phyloP scores from a whole-genome alignment of 2,797 vertebrate species.

The Poeciliopsis gracilis region DNA sequence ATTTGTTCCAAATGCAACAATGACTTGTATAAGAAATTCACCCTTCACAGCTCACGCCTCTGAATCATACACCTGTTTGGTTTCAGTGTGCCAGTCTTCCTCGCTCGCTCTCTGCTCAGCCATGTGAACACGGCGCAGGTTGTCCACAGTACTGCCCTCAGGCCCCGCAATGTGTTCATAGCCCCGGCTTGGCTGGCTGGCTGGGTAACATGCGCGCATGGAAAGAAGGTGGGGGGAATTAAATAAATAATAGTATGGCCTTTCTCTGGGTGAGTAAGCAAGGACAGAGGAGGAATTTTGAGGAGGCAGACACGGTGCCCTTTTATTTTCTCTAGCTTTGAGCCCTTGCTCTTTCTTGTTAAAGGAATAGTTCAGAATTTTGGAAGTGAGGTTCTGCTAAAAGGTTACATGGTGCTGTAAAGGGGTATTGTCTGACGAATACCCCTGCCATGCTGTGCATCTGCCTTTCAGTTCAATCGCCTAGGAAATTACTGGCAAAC shows the following conservation, averaged over 20 bases:
- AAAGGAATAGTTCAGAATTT: constrained; percentile 17
- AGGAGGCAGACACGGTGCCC: constrained; percentile 64
- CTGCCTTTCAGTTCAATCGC: background rate
- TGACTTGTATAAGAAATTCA: constrained; percentile 79
- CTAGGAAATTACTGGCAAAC: background rate
- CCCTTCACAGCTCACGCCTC: constrained; percentile 83
- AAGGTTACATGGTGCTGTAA: background rate
- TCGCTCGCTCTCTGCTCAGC: constrained; percentile 81
- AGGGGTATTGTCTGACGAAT: too few relatives aligned
- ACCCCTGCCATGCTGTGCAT: background rate
- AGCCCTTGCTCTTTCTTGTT: constrained; percentile 56
- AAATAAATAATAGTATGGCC: constrained; percentile 79
- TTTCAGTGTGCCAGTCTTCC: constrained; percentile 81
- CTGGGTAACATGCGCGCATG: constrained; percentile 45
- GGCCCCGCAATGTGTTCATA: constrained; percentile 86
- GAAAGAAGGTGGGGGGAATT: constrained; percentile 61
- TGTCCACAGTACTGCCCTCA: constrained; percentile 82
- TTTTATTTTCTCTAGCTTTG: constrained; percentile 67
- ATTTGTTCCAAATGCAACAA: constrained; percentile 78
- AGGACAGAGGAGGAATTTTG: constrained; percentile 61
- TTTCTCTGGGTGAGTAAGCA: constrained; percentile 74
- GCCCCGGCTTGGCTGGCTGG: constrained; percentile 69
- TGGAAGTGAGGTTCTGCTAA: background rate
- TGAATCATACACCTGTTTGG: constrained; percentile 86
- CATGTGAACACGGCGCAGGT: constrained; percentile 83